phyloP scores from a whole-genome alignment of 2,888 invertebrate species.

The Dryomyza anilis region DNA sequence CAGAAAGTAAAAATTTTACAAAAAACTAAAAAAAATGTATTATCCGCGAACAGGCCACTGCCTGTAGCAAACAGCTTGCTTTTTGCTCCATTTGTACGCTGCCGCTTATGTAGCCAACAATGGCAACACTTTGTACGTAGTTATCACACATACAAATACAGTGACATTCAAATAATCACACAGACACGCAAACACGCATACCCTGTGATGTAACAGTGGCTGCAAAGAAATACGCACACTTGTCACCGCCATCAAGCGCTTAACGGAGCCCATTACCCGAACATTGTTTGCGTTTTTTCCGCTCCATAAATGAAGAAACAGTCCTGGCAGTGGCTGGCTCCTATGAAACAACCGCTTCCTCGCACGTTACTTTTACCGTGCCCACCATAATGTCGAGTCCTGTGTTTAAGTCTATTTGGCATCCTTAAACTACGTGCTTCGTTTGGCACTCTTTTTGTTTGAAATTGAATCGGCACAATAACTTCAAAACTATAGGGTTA shows the following conservation, averaged over 20 bases:
- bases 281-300: conserved; percentile 22
- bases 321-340: not conserved
- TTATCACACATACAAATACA: too few species aligned
- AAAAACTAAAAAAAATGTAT: too few species aligned
- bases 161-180: too few species aligned
- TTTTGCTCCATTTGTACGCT: not conserved
- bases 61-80: too few species aligned
- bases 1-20: too few species aligned
- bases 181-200: not conserved
- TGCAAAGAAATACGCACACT: conserved; percentile 7
- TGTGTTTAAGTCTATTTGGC: not conserved
- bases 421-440: not conserved
- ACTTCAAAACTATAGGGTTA: too few species aligned
- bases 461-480: not conserved
- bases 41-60: too few species aligned
- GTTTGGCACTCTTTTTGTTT: not conserved
- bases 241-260: conserved; percentile 21
- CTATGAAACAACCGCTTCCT: too few species aligned
- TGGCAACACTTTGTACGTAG: not conserved
- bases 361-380: too few species aligned
- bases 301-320: conserved; percentile 7
- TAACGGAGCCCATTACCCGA: conserved; percentile 18
- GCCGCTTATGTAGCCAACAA: not conserved
- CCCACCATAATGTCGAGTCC: not conserved
- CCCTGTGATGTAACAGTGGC: not conserved